phyloP scores from a whole-genome alignment of 2,797 vertebrate genomes.

The Ataeniobius toweri region DNA sequence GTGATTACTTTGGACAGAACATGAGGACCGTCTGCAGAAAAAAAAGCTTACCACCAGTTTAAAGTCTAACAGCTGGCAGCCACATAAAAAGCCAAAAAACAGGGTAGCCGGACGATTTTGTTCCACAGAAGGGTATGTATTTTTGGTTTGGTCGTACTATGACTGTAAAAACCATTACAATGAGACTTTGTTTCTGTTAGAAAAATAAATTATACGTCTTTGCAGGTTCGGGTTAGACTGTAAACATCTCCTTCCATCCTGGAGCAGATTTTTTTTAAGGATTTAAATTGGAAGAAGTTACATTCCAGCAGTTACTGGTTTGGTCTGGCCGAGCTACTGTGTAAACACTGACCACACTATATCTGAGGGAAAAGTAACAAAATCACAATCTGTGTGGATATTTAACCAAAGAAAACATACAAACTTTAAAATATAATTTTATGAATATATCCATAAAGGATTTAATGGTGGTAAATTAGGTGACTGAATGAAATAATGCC shows the following conservation, averaged over 20 bases:
- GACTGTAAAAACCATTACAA: constrained; percentile 71
- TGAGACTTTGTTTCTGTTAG: constrained; percentile 65
- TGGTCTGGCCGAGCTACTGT: constrained; percentile 41
- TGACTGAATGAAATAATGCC: background rate
- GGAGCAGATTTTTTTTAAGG: constrained; percentile 29
- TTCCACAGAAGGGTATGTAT: constrained; percentile 67
- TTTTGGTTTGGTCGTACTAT: constrained; percentile 59
- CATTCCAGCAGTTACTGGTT: constrained; percentile 57
- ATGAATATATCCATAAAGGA: background rate
- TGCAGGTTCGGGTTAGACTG: constrained; percentile 59
- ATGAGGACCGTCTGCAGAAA: constrained; percentile 60
- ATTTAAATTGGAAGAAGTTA: constrained; percentile 35
- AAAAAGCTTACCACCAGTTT: constrained; percentile 65
- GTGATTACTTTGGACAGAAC: constrained; percentile 73
- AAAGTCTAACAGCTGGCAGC: constrained; percentile 70
- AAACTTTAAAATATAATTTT: background rate
- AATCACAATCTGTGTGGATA: background rate
- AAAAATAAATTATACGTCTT: constrained; percentile 55
- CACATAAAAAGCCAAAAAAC: constrained; percentile 69
- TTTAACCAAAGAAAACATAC: background rate
- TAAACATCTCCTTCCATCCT: constrained; percentile 46
- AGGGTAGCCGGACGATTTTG: constrained; percentile 62
- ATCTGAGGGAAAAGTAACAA: constrained; percentile 22
- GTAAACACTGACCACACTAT: constrained; percentile 37
- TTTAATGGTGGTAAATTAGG: background rate